Evolutionary conservation across 2,888 invertebrate genomes (phyloP), one percentile per base, ranked within the genome.

Genomic region (Apotomis capreana): DNA sequence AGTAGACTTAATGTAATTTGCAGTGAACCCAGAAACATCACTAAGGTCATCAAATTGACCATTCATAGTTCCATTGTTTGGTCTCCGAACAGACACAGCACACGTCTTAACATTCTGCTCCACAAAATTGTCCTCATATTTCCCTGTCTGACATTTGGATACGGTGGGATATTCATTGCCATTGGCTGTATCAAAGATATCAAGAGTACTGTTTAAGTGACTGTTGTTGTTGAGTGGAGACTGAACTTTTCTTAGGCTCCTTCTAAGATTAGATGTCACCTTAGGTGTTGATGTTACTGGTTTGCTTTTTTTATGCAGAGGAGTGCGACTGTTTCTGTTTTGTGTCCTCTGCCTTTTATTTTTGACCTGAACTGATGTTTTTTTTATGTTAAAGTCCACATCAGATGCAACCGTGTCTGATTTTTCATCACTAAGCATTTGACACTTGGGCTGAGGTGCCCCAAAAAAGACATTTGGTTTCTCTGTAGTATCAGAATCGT

Each of bases 21-120:
- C 93, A 37, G 93, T 93, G 70, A 92, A 90, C 0, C 93, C 93
- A 51, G 93, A 93, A 3, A 93, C 90, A 83, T 93, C 93, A 82
- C 93, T 93, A 15, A 89, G 75, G 65, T 93, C 92, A 73, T 92
- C 92, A 83, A 88, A 90, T 67, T 89, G 87, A 8, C 89, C 89
- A 80, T 90, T 90, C 1, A 77, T 74, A 40, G 75, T 74, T 10
- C 75, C 78, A 75, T 81, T 84, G 64, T 79, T 78, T 68, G 74
- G 76, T 68, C 79, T 77, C 60, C 77, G 74, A 68, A 74, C 78
- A 60, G 73, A 74, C 70, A 74, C 80, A 74, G 76, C 83, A 69
- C 78, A 83, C 69, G 77, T 80, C 63, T 80, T 75, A 9, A 69
- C 68, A 67, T 72, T 80, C 67, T 80, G 81, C 70, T 84, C 84